phyloP scores from a whole-genome alignment of 2,888 invertebrate species.

The Lepidocyrtoides sp. region DNA sequence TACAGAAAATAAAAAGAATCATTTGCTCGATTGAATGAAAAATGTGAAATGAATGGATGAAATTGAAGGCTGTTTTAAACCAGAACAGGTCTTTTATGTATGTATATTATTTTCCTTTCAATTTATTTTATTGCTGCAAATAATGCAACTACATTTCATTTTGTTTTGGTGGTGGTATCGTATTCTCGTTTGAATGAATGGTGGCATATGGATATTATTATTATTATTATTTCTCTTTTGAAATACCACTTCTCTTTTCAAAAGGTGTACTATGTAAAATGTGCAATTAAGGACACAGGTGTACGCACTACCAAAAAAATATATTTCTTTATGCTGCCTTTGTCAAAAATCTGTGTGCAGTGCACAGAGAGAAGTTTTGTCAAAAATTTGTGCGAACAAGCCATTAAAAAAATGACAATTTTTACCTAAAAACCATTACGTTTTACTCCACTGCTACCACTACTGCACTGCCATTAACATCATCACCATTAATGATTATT shows the following conservation, averaged over 20 bases:
- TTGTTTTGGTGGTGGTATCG: background rate
- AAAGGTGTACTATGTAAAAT: background rate
- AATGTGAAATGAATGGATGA: background rate
- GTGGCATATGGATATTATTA: background rate
- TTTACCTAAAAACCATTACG: background rate
- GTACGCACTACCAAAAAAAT: background rate
- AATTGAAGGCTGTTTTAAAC: conserved; percentile 43
- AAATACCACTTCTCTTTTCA: background rate
- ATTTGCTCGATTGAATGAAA: background rate
- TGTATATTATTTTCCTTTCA: background rate
- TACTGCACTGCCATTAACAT: no score
- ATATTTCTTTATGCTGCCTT: background rate
- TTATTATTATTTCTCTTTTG: background rate
- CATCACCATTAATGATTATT: background rate
- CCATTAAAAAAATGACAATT: conserved; percentile 36
- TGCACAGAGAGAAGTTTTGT: no score
- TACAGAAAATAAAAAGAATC: no score
- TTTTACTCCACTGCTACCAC: no score
- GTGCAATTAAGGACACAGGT: conserved; percentile 38
- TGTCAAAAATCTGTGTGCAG: no score
- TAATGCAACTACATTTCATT: no score
- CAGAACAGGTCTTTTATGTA: conserved; percentile 34
- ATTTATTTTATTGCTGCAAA: background rate
- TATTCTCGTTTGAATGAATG: no score
- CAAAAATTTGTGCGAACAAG: no score